These are phyloP conservation scores for Chaetophractus vellerosus DNA, from an alignment of 2,797 vertebrate genomes.

Conservation along the genomic window DNA sequence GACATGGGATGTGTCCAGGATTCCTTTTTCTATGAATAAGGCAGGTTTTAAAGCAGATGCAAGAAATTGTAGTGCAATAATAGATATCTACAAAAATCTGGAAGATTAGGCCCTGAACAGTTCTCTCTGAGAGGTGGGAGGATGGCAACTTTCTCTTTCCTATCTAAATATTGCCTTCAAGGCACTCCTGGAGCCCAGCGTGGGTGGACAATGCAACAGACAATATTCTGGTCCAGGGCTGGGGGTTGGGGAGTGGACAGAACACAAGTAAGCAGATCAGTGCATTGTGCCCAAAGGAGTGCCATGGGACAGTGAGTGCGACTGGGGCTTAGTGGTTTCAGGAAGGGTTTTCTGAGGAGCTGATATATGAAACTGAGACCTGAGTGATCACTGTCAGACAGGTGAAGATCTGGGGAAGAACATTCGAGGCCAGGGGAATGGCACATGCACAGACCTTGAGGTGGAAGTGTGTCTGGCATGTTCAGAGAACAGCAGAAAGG, in stretches of 20 bases:
- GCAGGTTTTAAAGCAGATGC: not conserved
- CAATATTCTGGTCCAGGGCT: rapidly evolving
- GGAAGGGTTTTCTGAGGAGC: not conserved
- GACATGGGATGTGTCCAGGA: rapidly evolving
- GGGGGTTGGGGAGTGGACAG: not conserved
- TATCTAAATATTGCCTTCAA: not conserved
- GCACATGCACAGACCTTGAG: no score
- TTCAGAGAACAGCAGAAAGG: no score
- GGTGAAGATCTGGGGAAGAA: not conserved
- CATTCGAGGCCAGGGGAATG: not conserved
- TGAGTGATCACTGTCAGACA: not conserved
- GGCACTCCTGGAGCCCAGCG: not conserved
- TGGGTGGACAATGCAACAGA: not conserved
- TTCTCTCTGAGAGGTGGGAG: not conserved
- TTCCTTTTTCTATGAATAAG: not conserved
- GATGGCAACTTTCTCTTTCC: not conserved
- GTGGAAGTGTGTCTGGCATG: no score
- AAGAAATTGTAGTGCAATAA: not conserved
- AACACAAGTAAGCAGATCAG: rapidly evolving
- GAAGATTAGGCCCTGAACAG: not conserved
- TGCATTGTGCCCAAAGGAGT: no score
- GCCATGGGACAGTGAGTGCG: no score
- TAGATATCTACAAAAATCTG: not conserved
- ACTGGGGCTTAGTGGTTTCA: not conserved
- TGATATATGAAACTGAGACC: not conserved